These are phyloP conservation scores for Caloenas nicobarica DNA, from an alignment of 2,113 vertebrate species.

Conservation along the genomic window DNA sequence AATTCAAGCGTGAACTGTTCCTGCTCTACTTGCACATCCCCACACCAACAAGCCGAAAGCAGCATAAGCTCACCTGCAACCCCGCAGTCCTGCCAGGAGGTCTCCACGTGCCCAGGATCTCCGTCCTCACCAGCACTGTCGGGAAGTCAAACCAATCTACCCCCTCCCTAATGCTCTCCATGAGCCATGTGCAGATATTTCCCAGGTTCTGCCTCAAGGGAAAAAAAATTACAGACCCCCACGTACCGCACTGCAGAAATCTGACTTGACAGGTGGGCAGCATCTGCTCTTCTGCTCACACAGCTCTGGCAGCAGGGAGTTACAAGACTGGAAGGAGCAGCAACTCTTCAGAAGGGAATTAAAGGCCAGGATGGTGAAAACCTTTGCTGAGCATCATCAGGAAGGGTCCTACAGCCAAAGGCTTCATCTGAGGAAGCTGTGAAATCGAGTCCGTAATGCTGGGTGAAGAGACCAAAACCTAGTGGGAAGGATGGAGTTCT, in stretches of 20 bases:
- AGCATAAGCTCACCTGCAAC: neutral
- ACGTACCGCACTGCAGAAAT: neutral
- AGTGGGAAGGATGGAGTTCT: neutral
- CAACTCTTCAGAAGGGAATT: neutral
- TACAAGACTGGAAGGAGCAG: neutral
- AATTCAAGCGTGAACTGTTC: too few relatives aligned
- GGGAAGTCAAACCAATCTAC: neutral
- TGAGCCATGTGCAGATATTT: neutral
- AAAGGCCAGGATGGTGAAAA: neutral
- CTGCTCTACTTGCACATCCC: neutral
- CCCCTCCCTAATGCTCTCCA: neutral
- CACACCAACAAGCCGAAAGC: too few relatives aligned
- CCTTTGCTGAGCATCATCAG: neutral
- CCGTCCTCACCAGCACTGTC: accelerated
- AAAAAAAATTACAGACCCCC: neutral
- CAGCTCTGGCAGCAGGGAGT: neutral
- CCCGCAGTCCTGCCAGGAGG: neutral
- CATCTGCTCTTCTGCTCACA: neutral
- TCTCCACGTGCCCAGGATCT: neutral
- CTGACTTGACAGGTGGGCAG: neutral
- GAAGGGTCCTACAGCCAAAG: neutral
- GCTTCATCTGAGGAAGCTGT: neutral
- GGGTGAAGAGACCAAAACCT: neutral
- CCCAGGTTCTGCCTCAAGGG: neutral
- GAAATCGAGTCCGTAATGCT: neutral